Percentiles rank a stretch among this genome's conserved stretches.
Evolutionary conservation across 2,888 invertebrate genomes (phyloP).

Genomic region (Nasonia oneida): DNA sequence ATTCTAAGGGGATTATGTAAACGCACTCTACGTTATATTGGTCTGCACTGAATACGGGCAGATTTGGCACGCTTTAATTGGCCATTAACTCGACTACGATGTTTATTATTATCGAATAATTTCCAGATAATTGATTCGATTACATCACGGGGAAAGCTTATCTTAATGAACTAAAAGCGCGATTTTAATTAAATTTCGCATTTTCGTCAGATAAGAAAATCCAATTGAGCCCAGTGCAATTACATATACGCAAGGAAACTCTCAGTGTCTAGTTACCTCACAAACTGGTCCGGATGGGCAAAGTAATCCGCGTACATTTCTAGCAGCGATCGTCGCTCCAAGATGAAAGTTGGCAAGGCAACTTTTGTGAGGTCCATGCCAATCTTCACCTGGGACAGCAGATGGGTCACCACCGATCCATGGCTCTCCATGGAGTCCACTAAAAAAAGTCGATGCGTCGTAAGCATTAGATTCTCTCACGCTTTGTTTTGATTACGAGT

Average conservation of each 20-base stretch:
- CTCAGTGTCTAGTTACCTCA: slow-evolving; percentile 82
- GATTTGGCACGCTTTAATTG: slow-evolving; percentile 4
- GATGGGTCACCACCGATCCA: slow-evolving; percentile 97
- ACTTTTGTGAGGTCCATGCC: slow-evolving; percentile 99
- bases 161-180: not conserved
- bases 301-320: slow-evolving; percentile 99
- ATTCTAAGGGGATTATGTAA: not conserved
- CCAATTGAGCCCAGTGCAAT: not conserved
- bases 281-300: slow-evolving; percentile 98
- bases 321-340: slow-evolving; percentile 96
- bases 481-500: slow-evolving; percentile 6
- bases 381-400: slow-evolving; percentile 98
- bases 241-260: not conserved
- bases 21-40: not conserved
- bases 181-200: not conserved
- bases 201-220: not conserved
- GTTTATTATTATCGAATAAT: not conserved
- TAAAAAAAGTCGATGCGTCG: slow-evolving; percentile 57
- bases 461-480: not conserved
- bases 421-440: slow-evolving; percentile 97
- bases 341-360: slow-evolving; percentile 98
- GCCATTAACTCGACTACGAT: not conserved
- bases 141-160: not conserved
- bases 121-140: not conserved
- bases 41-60: not conserved